These are phyloP conservation scores for Apostichopus leukothele DNA, from an alignment of 53 echinoderm and acorn worm genomes.

Conservation along the genomic window DNA sequence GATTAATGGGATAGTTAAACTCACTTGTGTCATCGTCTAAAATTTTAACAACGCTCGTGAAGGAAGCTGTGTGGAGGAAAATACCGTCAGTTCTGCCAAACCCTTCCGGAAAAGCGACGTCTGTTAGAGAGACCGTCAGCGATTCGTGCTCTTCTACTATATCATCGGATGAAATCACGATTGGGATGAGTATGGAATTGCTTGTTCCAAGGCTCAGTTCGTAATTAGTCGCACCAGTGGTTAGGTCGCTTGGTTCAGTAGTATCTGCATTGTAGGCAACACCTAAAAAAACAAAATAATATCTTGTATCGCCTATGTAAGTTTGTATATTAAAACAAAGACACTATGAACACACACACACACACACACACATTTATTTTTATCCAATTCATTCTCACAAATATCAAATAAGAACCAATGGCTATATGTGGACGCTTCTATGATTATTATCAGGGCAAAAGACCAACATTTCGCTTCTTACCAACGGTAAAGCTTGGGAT, in stretches of 20 bases:
- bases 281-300: not conserved
- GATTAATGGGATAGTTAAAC: not conserved
- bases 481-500: not conserved
- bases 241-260: not conserved
- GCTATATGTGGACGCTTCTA: too few species aligned
- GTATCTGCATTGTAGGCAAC: not conserved
- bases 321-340: not conserved
- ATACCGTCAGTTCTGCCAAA: not conserved
- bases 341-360: too few species aligned
- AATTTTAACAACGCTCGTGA: not conserved
- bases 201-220: not conserved
- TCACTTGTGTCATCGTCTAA: not conserved
- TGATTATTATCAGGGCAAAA: not conserved
- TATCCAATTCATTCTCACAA: too few species aligned
- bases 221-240: not conserved
- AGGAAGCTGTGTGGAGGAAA: not conserved
- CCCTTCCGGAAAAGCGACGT: not conserved
- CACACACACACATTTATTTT: too few species aligned
- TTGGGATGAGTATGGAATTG: not conserved
- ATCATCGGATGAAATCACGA: not conserved
- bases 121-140: not conserved
- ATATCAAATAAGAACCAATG: too few species aligned
- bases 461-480: not conserved
- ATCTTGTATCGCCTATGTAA: not conserved
- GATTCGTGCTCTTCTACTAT: conserved; percentile 1